Evolutionary conservation across 2,797 vertebrate species (phyloP).

Genomic region (Pachyuromys duprasi): DNA sequence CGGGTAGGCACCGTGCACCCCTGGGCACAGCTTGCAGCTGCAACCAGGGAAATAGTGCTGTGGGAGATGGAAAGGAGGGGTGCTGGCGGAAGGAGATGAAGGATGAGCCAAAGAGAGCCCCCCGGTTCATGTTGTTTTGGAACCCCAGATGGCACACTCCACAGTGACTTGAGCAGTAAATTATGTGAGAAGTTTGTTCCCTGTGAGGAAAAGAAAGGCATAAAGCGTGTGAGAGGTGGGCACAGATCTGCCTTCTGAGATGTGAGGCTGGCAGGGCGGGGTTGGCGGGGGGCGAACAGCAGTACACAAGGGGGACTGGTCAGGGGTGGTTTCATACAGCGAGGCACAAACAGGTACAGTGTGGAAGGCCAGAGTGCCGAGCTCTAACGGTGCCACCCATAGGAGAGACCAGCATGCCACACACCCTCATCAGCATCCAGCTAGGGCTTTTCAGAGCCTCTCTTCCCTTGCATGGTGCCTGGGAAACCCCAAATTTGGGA

Average conservation of each 20-base stretch:
- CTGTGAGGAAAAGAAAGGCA: not conserved
- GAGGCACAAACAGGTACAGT: not conserved
- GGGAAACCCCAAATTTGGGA: not conserved
- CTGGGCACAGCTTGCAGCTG: too few relatives aligned
- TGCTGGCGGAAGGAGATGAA: not conserved
- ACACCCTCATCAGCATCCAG: too few relatives aligned
- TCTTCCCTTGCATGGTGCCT: not conserved
- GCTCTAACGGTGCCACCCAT: too few relatives aligned
- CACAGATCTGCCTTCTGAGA: not conserved
- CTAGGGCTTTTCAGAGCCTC: not conserved
- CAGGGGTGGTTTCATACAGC: not conserved
- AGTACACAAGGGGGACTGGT: not conserved
- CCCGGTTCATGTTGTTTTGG: not conserved
- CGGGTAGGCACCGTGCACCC: too few relatives aligned
- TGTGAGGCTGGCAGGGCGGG: not conserved
- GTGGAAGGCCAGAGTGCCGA: not conserved
- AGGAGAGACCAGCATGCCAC: not conserved
- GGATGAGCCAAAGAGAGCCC: not conserved
- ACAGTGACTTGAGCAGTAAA: not conserved
- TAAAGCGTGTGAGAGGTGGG: too few relatives aligned
- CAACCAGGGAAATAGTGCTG: rapidly evolving
- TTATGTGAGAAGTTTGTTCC: not conserved
- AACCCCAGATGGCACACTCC: not conserved
- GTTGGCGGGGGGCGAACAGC: not conserved
- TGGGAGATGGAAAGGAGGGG: not conserved